phyloP scores from a whole-genome alignment of 2,888 invertebrate genomes.

The Eilema sororculum region DNA sequence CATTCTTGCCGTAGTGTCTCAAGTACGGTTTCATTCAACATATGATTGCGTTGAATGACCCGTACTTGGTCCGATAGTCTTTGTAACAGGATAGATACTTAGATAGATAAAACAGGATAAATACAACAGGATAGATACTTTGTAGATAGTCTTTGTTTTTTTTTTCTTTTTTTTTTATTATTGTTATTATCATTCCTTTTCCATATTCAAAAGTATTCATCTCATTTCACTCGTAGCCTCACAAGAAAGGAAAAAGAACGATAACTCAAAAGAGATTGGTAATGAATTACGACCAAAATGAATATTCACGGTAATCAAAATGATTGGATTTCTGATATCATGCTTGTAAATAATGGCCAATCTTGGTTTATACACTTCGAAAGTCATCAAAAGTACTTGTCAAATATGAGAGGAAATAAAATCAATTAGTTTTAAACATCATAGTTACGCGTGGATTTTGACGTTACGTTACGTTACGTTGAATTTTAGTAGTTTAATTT shows the following conservation, averaged over 20 bases:
- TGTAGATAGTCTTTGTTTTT: too few species aligned
- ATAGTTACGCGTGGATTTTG: not conserved
- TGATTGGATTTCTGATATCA: constrained; percentile 2
- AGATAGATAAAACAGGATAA: too few species aligned
- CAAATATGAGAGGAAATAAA: not conserved
- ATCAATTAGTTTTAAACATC: not conserved
- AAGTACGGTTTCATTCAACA: too few species aligned
- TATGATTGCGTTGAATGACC: too few species aligned
- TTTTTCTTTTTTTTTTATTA: too few species aligned
- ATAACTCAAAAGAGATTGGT: not conserved
- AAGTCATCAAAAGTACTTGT: not conserved
- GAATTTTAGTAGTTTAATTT: too few species aligned
- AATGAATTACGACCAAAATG: not conserved
- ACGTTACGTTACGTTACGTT: too few species aligned
- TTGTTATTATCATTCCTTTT: not conserved
- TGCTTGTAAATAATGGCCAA: not conserved
- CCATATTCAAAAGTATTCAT: not conserved
- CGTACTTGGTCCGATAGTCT: too few species aligned
- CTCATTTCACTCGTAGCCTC: not conserved
- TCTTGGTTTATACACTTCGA: constrained; percentile 1
- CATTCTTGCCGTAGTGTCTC: too few species aligned
- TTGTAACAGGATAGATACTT: too few species aligned
- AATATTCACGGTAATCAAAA: constrained; percentile 10
- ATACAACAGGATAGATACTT: too few species aligned
- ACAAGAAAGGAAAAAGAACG: constrained; percentile 5